A percentile compares a stretch with the other conserved stretches of the same genome.
phyloP scores from a whole-genome alignment of 2,888 invertebrate genomes.

The Lithosia quadra region DNA sequence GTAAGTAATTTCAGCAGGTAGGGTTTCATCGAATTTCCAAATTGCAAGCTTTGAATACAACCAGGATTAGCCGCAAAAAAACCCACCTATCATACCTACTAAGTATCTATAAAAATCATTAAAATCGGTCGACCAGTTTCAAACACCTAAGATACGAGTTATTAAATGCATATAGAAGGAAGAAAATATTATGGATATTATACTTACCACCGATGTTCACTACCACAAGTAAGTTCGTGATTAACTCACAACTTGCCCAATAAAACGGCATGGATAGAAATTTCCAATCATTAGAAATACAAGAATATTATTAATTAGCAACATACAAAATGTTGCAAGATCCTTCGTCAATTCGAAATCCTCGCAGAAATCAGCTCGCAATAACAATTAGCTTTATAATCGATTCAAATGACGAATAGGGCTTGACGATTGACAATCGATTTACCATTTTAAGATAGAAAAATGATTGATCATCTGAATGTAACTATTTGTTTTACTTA shows the following conservation, averaged over 20 bases:
- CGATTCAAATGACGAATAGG: constrained; percentile 25
- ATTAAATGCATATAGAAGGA: too few species aligned
- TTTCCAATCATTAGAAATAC: background rate
- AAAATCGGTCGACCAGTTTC: too few species aligned
- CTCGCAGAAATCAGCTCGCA: constrained; percentile 17
- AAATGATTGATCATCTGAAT: constrained; percentile 1
- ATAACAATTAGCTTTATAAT: constrained; percentile 30
- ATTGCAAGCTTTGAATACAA: too few species aligned
- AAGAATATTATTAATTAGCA: constrained; percentile 9
- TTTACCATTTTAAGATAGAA: constrained; percentile 9
- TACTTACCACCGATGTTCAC: too few species aligned
- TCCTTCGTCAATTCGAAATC: constrained; percentile 1
- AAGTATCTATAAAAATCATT: too few species aligned
- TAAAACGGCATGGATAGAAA: background rate
- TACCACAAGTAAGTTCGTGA: too few species aligned
- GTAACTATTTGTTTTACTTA: background rate
- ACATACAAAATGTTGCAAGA: constrained; percentile 24
- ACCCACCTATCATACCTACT: too few species aligned
- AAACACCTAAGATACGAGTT: too few species aligned
- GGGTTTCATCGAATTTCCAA: too few species aligned
- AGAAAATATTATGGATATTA: too few species aligned
- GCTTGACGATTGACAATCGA: constrained; percentile 18
- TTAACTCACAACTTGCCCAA: background rate
- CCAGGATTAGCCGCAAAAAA: too few species aligned
- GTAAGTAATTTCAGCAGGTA: too few species aligned